Conservation (phyloP, 2,113 vertebrate species). For the Marmota flaviventris region DNA sequence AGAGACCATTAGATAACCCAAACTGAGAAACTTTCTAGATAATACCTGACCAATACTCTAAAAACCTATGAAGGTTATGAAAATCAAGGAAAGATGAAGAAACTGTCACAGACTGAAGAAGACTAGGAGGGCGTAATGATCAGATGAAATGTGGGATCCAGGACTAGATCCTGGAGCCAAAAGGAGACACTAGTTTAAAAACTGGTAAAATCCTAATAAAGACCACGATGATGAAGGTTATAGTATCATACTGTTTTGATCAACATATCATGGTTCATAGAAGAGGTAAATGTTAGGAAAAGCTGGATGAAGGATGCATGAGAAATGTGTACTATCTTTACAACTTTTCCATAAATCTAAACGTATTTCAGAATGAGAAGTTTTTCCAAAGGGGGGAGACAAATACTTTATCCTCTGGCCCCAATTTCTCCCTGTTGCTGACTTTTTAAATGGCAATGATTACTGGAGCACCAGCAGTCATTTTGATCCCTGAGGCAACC, state of each 20-base stretch:
- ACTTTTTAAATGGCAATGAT: background rate
- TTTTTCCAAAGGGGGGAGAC: background rate
- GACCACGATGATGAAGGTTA: background rate
- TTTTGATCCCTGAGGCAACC: background rate
- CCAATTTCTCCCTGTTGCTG: background rate
- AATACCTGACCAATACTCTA: background rate
- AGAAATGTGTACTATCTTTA: background rate
- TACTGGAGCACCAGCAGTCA: background rate
- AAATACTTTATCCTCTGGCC: background rate
- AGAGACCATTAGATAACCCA: background rate
- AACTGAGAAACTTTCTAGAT: background rate
- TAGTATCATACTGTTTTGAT: background rate
- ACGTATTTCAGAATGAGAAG: conserved; percentile 32
- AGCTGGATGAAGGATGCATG: background rate
- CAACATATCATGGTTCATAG: background rate
- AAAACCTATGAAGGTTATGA: background rate
- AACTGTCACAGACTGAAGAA: background rate
- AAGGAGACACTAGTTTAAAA: background rate
- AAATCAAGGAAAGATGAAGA: background rate
- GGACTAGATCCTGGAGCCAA: background rate
- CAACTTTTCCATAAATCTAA: conserved; percentile 5
- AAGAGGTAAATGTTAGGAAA: background rate
- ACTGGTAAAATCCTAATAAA: background rate
- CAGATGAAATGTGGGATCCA: background rate
- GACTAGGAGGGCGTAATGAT: background rate